Percentiles rank a stretch among this genome's conserved stretches.
Evolutionary conservation across 2,797 vertebrate genomes (phyloP).

Genomic region (Lepilemur septentrionalis): DNA sequence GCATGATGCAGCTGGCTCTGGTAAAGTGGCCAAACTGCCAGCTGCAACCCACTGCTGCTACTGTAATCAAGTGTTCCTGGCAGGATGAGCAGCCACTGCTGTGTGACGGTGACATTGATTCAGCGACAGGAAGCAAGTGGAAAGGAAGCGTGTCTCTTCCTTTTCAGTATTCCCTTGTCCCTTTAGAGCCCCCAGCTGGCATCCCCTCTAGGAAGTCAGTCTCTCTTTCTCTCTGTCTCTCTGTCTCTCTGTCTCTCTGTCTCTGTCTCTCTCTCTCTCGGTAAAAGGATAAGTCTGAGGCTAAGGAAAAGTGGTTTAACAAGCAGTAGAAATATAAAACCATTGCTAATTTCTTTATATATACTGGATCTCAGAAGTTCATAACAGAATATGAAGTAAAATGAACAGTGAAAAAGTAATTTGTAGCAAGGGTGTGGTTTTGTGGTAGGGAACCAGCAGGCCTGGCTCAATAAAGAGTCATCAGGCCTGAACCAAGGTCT

Average conservation of each 20-base stretch:
- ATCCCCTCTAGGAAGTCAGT: not conserved
- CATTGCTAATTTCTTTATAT: not conserved
- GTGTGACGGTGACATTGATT: not conserved
- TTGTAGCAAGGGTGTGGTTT: not conserved
- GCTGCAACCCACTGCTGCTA: not conserved
- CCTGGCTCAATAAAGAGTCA: too few species aligned
- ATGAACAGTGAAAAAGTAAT: not conserved
- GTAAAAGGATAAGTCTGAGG: not conserved
- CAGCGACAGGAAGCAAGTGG: not conserved
- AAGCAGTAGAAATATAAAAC: not conserved
- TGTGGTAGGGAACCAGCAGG: too few species aligned
- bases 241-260: too few species aligned
- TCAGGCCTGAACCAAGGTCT: too few species aligned
- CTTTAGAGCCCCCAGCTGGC: not conserved
- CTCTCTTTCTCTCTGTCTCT: too few species aligned
- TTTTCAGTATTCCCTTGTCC: not conserved
- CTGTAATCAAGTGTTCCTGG: not conserved
- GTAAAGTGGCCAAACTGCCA: too few species aligned
- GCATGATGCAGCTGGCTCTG: not conserved
- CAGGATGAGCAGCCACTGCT: not conserved
- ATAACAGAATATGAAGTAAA: not conserved
- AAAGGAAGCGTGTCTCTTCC: not conserved
- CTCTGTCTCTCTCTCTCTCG: too few species aligned
- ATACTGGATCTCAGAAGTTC: not conserved
- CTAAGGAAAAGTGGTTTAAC: not conserved